Evolutionary conservation across 2,797 vertebrate species (phyloP).

Genomic region (Sebastiscus tertius): DNA sequence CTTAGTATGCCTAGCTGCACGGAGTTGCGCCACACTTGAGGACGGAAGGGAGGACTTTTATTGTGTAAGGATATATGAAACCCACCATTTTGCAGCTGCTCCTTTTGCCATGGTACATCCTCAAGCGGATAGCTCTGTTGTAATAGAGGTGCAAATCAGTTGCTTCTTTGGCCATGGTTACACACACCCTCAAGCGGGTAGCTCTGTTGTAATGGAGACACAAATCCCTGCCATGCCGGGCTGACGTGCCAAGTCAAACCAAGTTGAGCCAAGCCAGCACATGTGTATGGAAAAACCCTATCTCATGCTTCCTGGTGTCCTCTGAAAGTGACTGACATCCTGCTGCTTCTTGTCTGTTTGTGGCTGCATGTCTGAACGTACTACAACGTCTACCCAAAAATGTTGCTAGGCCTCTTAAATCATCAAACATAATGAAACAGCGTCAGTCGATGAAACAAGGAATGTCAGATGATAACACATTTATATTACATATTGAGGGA

Average conservation of each 20-base stretch:
- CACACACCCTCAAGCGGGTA: background rate
- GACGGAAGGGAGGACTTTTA: background rate
- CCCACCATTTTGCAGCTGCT: background rate
- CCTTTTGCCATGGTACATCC: background rate
- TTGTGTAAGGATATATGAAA: background rate
- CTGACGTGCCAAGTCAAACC: background rate
- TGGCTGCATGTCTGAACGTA: background rate
- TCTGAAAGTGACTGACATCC: background rate
- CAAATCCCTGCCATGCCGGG: background rate
- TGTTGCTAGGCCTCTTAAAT: background rate
- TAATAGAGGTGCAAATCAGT: background rate
- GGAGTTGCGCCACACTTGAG: too few relatives aligned
- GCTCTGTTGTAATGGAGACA: background rate
- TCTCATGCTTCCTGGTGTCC: background rate
- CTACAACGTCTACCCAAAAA: background rate
- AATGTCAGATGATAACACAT: background rate
- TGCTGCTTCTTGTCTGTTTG: background rate
- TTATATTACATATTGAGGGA: background rate
- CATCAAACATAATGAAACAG: background rate
- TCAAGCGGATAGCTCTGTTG: accelerated
- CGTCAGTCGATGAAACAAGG: background rate
- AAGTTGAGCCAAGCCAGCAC: background rate
- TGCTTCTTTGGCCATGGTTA: background rate
- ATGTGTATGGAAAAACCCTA: too few relatives aligned
- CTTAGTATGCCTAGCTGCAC: background rate